phyloP scores from a whole-genome alignment of 2,888 invertebrate species.

The Drymonia ruficornis region DNA sequence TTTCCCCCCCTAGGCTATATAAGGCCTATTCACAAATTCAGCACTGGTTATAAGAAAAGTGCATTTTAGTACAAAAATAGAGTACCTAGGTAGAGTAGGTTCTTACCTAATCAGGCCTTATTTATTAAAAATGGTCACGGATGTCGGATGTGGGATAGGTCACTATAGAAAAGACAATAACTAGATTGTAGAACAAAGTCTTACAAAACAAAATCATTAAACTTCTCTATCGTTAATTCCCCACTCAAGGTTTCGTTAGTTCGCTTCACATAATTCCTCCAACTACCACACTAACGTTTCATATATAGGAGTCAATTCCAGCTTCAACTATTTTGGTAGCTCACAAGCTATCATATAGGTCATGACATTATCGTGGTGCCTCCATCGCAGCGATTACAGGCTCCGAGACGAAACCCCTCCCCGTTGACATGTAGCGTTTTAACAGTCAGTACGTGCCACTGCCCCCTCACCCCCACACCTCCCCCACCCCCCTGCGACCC shows the following conservation, averaged over 20 bases:
- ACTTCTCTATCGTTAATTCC: no score
- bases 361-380: slow-evolving; percentile 75
- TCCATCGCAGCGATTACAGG: slow-evolving; percentile 65
- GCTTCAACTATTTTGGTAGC: slow-evolving; percentile 40
- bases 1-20: no score
- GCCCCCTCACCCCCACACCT: slow-evolving; percentile 42
- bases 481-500: slow-evolving; percentile 39
- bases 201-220: no score
- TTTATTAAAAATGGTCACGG: no score
- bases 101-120: no score
- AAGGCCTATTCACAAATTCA: no score
- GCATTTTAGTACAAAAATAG: no score
- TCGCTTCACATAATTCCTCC: background rate
- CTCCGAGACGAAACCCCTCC: slow-evolving; percentile 63
- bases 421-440: slow-evolving; percentile 82
- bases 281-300: slow-evolving; percentile 8
- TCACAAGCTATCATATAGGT: slow-evolving; percentile 60
- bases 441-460: slow-evolving; percentile 77
- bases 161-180: no score
- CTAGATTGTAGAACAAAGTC: no score
- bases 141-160: no score
- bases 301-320: slow-evolving; percentile 15
- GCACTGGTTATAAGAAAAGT: no score
- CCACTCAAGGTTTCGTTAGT: background rate
- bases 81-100: no score